These are phyloP conservation scores for Ornithoptera alexandrae DNA, from an alignment of 2,888 invertebrate genomes.

Conservation along the genomic window DNA sequence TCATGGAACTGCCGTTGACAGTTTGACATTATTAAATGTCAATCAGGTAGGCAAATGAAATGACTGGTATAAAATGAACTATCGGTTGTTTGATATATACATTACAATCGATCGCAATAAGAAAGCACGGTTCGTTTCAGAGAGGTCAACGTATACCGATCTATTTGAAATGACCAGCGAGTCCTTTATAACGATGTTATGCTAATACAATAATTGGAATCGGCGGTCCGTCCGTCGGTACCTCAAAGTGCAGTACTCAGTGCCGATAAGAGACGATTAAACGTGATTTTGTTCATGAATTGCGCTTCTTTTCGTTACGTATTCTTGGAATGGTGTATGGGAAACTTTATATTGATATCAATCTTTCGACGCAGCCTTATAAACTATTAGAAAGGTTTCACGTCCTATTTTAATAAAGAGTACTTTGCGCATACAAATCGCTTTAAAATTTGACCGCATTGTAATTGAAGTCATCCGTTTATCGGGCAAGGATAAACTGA, in stretches of 20 bases:
- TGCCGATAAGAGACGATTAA: constrained; percentile 32
- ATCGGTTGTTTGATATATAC: background rate
- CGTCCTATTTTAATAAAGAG: constrained; percentile 23
- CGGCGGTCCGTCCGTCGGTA: constrained; percentile 34
- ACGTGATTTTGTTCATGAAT: constrained; percentile 31
- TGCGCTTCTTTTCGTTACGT: constrained; percentile 19
- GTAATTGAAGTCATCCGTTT: constrained; percentile 16
- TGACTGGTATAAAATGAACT: constrained; percentile 19
- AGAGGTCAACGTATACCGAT: constrained; percentile 13
- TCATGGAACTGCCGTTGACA: constrained; percentile 15
- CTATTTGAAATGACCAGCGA: constrained; percentile 35
- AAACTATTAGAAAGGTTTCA: constrained; percentile 30
- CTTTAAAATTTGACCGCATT: constrained; percentile 21
- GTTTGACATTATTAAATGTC: constrained; percentile 26
- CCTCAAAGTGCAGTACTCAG: constrained; percentile 33
- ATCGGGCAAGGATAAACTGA: background rate
- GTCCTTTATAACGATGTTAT: constrained; percentile 35
- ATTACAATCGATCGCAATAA: background rate
- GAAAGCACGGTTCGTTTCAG: background rate
- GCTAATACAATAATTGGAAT: constrained; percentile 43
- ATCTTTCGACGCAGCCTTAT: constrained; percentile 24
- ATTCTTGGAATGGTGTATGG: constrained; percentile 30
- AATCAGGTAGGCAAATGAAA: constrained; percentile 26
- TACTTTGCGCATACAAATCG: constrained; percentile 22
- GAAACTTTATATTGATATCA: constrained; percentile 30